Base-by-base conservation (phyloP, 2,888 invertebrate genomes). In the Polyploca ridens region DNA sequence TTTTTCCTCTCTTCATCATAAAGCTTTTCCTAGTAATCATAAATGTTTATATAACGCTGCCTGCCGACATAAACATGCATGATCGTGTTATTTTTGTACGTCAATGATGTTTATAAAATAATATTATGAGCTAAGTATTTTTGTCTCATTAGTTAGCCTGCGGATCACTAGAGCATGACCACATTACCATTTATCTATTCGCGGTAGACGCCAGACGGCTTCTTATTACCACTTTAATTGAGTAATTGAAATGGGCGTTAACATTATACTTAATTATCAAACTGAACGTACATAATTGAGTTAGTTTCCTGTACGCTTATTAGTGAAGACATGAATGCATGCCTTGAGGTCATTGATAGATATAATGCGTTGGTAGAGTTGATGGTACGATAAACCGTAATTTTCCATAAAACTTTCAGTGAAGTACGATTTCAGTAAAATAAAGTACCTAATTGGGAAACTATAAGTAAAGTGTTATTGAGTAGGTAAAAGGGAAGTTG, bases 121-220 rank as follows among this genome's bases (percentile, higher is more conserved):
- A 68, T 73, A 70, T 65, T 64, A 63, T 70, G 65, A 68, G 66
- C 65, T 72, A 60, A 74, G 64, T 69, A 67, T 63, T 69, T 71
- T 58, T 58, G 67, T 73, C 72, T 69, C 71, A 58, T 58, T 46
- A 63, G 33, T 62, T 61, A 33, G 59, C 19, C 27, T 66, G 70
- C 66, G 62, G 78, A 66, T 78, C 82, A 75, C 78, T 83, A 80
- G 75, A 79, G 78, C 84, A 75, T 84, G 79, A 79, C 80, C 71
- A 78, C 77, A 83, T 84, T 81, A 79, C 41, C 77, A 79, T 77
- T 78, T 81, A 82, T 79, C 78, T 83, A 77, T 82, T 81, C 81
- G 64, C 69, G 67, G 64, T 66, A 70, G 70, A 75, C 77, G 70
- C 75, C 71, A 80, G 79, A 75, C 78, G 64, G 69, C 69, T 79